Evolutionary conservation across 2,888 invertebrate species (phyloP), one percentile per base, ranked within the genome.

Genomic region (Craniophora ligustri): DNA sequence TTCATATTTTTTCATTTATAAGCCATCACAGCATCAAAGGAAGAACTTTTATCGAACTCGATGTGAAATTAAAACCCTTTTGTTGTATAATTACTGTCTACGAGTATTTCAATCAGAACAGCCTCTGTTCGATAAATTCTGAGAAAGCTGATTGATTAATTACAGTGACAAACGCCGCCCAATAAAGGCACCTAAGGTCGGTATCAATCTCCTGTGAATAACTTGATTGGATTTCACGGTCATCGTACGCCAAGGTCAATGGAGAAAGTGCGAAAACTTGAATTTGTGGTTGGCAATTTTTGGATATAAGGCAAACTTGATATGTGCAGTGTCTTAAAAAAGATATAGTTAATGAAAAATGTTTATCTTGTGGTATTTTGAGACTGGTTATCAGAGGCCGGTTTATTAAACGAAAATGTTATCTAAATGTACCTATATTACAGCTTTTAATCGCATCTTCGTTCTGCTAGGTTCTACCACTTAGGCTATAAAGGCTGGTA

Each of bases 121-220:
- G 7, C 21, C 26, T 19, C 15, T n/a, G 26, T 6, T 36, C 59
- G 38, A 72, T 80, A 80, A 78, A 74, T 78, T 67, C 54, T 49
- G 55, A 44, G 67, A n/a, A 53, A 63, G 64, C 39, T 39, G 54
- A 62, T 54, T 67, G 72, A 79, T 83, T 86, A 85, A 87, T 84
- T 79, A 76, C 62, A 62, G 80, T 82, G 85, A 87, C 85, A 84
- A 84, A 84, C 79, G 79, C 73, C 75, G 61, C 72, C 79, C 78
- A 86, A 87, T 88, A 88, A 81, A 62, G 49, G 49, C 56, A 57
- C 10, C 54, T 67, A 71, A 71, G 74, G 53, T 53, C 58, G 74
- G 79, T 75, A 87, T 89, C 82, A 86, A 88, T 90, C 89, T 88
- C 79, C 64, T 34, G 80, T 72, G 79, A 78, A 85, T 86, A 81